Base-by-base conservation (phyloP, 1,140 invertebrate species). In the Papilio helenus region DNA sequence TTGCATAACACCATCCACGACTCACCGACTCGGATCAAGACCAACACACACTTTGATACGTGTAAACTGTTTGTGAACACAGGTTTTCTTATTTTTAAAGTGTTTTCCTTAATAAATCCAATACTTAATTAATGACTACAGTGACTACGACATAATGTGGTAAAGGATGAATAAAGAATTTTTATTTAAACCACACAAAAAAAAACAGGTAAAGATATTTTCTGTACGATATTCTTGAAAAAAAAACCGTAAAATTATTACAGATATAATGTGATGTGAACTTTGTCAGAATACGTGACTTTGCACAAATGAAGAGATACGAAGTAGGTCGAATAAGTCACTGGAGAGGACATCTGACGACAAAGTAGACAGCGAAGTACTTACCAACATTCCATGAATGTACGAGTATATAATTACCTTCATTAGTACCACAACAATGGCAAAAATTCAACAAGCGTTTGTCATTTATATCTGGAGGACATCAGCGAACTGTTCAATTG, bases 391-490 rank as follows among this genome's bases (percentile, higher is more conserved):
- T 61, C 58, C 23, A 12, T 61, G 58, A 61, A 61, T 61, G 58
- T 61, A n/a, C n/a, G n/a, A n/a, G n/a, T n/a, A 26, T 61, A 61
- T 26, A 61, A 61, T 61, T 61, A 65, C 26, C 61, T 65, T 65
- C 23, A 65, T 65, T 65, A 65, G 26, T 61, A 61, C 58, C 61
- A n/a, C 61, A 65, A 65, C 61, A 65, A 65, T 65, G 61, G 23
- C 1, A 26, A 65, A 29, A 65, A 29, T 65, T 16, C 61, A 65
- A 29, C 26, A 34, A 26, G 12, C 23, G 26, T 65, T 65, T 29
- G 26, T 65, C 23, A 34, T 65, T 34, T 29, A 65, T 77, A 77
- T 77, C 76, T 61, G 34, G 55, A 77, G 55, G 51, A 65, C 55
- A 77, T 77, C 76, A 61, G 14, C 10, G 34, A n/a, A 77, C 20